Percentiles rank a stretch among this genome's conserved stretches.
Evolutionary conservation across 2,888 invertebrate species (phyloP).

Genomic region (Cantharis nigra): DNA sequence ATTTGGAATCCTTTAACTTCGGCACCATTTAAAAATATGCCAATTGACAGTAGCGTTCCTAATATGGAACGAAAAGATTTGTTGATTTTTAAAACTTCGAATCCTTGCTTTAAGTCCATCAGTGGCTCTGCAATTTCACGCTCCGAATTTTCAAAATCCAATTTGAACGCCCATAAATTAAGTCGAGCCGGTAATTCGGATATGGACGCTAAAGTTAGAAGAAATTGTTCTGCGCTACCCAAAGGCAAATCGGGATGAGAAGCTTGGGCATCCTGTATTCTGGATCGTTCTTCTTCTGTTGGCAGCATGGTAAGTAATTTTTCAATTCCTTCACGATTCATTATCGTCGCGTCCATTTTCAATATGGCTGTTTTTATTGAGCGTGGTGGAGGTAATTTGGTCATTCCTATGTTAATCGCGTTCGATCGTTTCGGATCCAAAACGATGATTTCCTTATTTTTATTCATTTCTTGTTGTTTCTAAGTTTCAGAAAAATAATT

Average conservation of each 20-base stretch:
- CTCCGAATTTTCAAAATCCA: slow-evolving; percentile 97
- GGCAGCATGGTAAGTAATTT: slow-evolving; percentile 98
- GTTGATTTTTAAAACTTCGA: slow-evolving; percentile 87
- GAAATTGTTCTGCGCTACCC: slow-evolving; percentile 97
- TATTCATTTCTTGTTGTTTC: slow-evolving; percentile 84
- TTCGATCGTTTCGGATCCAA: slow-evolving; percentile 97
- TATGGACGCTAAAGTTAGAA: slow-evolving; percentile 94
- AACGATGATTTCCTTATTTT: slow-evolving; percentile 91
- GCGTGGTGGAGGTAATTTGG: slow-evolving; percentile 94
- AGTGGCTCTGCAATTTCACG: slow-evolving; percentile 98
- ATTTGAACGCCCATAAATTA: slow-evolving; percentile 97
- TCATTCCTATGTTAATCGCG: slow-evolving; percentile 99
- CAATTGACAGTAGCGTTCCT: slow-evolving; percentile 90
- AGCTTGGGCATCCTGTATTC: slow-evolving; percentile 94
- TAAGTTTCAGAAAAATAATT: slow-evolving; percentile 43
- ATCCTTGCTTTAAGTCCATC: slow-evolving; percentile 97
- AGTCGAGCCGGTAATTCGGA: slow-evolving; percentile 92
- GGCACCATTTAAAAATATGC: slow-evolving; percentile 94
- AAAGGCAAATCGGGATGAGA: slow-evolving; percentile 87
- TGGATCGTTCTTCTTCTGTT: slow-evolving; percentile 87
- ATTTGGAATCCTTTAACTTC: slow-evolving; percentile 95
- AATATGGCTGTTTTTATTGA: slow-evolving; percentile 98
- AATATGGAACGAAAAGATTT: slow-evolving; percentile 95
- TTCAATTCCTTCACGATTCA: slow-evolving; percentile 97
- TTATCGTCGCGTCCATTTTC: slow-evolving; percentile 98